phyloP scores from a whole-genome alignment of 2,888 invertebrate genomes.

The Volucella inanis region DNA sequence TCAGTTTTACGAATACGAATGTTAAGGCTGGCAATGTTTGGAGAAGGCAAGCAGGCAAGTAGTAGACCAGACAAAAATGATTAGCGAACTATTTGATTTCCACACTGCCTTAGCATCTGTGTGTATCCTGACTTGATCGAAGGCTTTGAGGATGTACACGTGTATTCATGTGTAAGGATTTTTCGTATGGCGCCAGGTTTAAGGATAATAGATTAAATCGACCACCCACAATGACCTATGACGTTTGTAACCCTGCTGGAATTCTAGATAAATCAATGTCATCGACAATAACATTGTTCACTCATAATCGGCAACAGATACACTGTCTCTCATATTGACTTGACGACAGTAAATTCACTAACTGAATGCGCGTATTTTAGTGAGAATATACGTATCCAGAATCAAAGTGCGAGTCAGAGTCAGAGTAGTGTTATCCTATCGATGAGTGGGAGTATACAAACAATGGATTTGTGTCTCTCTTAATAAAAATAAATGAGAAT shows the following conservation, averaged over 20 bases:
- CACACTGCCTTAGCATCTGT: too few relatives aligned
- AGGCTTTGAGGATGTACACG: background rate
- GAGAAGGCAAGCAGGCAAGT: too few relatives aligned
- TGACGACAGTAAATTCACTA: background rate
- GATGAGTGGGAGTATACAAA: background rate
- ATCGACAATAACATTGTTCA: constrained; percentile 49
- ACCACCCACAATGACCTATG: constrained; percentile 48
- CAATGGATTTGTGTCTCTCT: background rate
- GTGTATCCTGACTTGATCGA: too few relatives aligned
- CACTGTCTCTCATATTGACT: too few relatives aligned
- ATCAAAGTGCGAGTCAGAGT: too few relatives aligned
- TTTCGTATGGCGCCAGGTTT: constrained; percentile 61
- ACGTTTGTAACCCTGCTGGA: constrained; percentile 10
- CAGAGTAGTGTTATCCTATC: background rate
- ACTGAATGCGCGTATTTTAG: background rate
- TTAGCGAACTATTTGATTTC: too few relatives aligned
- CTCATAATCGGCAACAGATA: constrained; percentile 31
- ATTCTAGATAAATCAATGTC: constrained; percentile 62
- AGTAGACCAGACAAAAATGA: too few relatives aligned
- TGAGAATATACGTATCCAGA: too few relatives aligned
- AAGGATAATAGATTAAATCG: constrained; percentile 45
- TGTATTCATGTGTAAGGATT: constrained; percentile 11
- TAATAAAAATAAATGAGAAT: background rate
- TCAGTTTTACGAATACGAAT: too few relatives aligned
- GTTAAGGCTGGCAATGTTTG: too few relatives aligned